phyloP scores from a whole-genome alignment of 1,140 invertebrate genomes.

The Apocrypta bakeri region DNA sequence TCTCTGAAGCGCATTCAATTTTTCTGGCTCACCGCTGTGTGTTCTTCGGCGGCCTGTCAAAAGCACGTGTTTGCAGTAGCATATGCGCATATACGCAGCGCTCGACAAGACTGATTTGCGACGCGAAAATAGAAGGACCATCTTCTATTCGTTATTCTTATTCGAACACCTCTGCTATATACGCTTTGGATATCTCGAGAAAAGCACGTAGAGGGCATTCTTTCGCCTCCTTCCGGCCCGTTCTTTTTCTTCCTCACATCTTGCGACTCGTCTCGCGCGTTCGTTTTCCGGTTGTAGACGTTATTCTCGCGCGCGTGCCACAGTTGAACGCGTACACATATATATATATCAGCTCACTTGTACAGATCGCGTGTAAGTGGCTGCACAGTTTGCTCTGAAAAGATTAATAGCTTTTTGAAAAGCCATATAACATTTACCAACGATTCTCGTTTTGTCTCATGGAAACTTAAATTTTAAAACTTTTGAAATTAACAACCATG shows the following conservation, averaged over 20 bases:
- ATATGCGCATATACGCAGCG: not conserved
- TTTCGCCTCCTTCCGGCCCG: not conserved
- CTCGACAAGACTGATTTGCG: conserved; percentile 36
- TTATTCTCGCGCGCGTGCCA: too few species aligned
- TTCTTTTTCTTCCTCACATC: not conserved
- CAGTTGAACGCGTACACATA: too few species aligned
- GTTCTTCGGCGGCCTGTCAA: conserved; percentile 10
- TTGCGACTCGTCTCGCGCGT: not conserved
- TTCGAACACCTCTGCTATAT: not conserved
- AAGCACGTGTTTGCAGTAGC: conserved; percentile 23
- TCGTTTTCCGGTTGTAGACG: not conserved
- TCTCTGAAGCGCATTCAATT: not conserved
- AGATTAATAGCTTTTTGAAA: not conserved
- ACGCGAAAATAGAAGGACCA: conserved; percentile 48
- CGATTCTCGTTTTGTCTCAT: too few species aligned
- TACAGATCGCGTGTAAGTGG: not conserved
- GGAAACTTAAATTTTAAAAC: too few species aligned
- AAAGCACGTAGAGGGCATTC: conserved; percentile 30
- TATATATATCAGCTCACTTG: not conserved
- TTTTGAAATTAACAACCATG: too few species aligned
- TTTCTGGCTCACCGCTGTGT: not conserved
- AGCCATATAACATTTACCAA: not conserved
- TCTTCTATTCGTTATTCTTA: conserved; percentile 32
- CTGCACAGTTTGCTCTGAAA: not conserved
- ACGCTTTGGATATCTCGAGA: not conserved